Conservation (phyloP, 2,113 vertebrate genomes). For the Spizaetus ornatus region DNA sequence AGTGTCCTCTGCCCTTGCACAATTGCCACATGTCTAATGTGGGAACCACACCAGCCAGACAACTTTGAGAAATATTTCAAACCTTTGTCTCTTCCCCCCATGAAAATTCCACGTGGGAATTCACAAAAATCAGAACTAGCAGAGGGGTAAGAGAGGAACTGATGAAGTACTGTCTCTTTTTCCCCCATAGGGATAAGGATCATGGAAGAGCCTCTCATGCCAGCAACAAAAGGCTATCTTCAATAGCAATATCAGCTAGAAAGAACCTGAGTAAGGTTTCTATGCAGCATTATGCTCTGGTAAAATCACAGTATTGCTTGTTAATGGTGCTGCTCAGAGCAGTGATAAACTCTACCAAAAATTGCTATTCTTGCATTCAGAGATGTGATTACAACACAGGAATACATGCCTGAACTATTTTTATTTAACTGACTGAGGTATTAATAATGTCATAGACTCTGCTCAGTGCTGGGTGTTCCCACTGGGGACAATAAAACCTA, state of each 20-base stretch:
- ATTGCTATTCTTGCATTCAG: conserved; percentile 23
- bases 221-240: neutral
- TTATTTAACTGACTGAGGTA: conserved; percentile 22
- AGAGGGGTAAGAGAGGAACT: neutral
- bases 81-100: neutral
- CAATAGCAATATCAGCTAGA: neutral
- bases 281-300: neutral
- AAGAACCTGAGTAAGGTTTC: conserved; percentile 1
- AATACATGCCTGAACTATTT: neutral
- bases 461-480: neutral
- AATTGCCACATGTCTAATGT: neutral
- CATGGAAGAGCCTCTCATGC: neutral
- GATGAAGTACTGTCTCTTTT: neutral
- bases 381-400: neutral
- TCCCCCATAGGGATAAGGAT: neutral
- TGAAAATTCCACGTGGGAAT: neutral
- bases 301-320: neutral
- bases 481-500: neutral
- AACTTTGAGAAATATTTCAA: neutral
- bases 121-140: neutral
- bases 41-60: neutral
- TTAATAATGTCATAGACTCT: neutral
- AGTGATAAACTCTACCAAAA: conserved; percentile 27
- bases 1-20: neutral
- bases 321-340: conserved; percentile 13